Percentiles rank a stretch among this genome's conserved stretches.
phyloP scores from a whole-genome alignment of 30 jellyfish, hydroid and myxozoan genomes.

The Mastigias papua region DNA sequence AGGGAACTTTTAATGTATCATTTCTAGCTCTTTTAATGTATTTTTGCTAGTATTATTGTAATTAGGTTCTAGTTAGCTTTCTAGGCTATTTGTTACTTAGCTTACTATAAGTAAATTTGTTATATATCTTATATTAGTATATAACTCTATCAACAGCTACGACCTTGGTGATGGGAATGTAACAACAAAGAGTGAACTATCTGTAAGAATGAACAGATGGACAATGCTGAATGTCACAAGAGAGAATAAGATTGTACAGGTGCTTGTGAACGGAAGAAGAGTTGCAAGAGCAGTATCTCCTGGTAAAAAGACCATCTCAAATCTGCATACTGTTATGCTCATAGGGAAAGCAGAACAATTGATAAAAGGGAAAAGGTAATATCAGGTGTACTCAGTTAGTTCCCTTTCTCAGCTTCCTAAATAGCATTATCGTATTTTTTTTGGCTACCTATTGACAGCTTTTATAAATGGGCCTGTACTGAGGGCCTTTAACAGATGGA shows the following conservation, averaged over 20 bases:
- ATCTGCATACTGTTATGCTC: conserved; percentile 77
- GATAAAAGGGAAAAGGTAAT: conserved; percentile 80
- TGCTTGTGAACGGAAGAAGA: conserved; percentile 77
- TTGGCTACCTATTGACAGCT: too few species aligned
- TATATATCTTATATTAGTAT: background rate
- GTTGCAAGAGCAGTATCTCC: conserved; percentile 89
- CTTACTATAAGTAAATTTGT: too few species aligned
- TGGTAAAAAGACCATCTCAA: conserved; percentile 74
- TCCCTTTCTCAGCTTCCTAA: background rate
- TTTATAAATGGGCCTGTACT: too few species aligned
- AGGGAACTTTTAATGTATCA: too few species aligned
- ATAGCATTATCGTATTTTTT: too few species aligned
- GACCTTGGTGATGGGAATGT: conserved; percentile 90
- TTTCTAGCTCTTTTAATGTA: too few species aligned
- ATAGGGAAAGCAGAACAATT: conserved; percentile 75
- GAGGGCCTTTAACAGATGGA: too few species aligned
- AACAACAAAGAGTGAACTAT: conserved; percentile 72
- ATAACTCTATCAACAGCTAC: conserved; percentile 33
- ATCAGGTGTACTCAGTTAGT: background rate
- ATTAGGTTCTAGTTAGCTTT: too few species aligned
- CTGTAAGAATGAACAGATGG: conserved; percentile 73
- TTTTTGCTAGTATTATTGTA: too few species aligned
- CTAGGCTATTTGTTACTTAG: too few species aligned
- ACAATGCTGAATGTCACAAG: conserved; percentile 70
- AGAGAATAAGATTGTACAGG: conserved; percentile 72